Conservation (phyloP, 2,113 vertebrate species). For the Heterochromis multidens region DNA sequence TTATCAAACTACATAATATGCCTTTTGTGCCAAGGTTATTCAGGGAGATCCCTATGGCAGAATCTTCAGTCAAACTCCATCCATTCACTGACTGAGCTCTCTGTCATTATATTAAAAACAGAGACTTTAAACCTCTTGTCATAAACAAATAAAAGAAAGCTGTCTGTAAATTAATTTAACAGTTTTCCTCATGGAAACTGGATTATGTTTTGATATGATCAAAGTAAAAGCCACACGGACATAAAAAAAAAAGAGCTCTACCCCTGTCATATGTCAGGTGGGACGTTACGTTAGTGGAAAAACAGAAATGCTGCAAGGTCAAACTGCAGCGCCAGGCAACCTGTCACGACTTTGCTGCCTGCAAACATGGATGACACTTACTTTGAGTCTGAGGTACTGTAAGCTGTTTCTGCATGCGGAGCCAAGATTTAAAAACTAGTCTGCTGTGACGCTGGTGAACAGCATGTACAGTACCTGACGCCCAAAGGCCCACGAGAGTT, state of each 20-base stretch:
- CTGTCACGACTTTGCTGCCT: slow-evolving; percentile 54
- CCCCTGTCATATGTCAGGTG: neutral
- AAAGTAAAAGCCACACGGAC: neutral
- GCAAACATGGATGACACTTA: slow-evolving; percentile 20
- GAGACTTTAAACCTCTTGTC: neutral
- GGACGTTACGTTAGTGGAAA: neutral
- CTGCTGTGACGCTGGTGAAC: neutral
- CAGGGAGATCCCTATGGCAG: neutral
- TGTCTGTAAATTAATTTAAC: neutral
- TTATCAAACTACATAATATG: neutral
- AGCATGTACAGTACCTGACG: neutral
- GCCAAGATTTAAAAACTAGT: neutral
- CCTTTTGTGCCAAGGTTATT: neutral
- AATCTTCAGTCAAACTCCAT: neutral
- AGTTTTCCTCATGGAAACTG: neutral
- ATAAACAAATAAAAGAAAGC: neutral
- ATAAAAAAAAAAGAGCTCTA: neutral
- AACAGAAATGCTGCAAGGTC: slow-evolving; percentile 68
- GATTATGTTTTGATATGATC: neutral
- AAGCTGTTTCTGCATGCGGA: neutral
- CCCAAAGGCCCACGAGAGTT: neutral
- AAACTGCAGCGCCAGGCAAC: slow-evolving; percentile 48
- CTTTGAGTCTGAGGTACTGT: neutral
- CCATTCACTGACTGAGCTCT: neutral
- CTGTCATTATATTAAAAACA: neutral